These are phyloP conservation scores for Girardia tigrina DNA, from an alignment of 2,888 invertebrate species.

Conservation along the genomic window DNA sequence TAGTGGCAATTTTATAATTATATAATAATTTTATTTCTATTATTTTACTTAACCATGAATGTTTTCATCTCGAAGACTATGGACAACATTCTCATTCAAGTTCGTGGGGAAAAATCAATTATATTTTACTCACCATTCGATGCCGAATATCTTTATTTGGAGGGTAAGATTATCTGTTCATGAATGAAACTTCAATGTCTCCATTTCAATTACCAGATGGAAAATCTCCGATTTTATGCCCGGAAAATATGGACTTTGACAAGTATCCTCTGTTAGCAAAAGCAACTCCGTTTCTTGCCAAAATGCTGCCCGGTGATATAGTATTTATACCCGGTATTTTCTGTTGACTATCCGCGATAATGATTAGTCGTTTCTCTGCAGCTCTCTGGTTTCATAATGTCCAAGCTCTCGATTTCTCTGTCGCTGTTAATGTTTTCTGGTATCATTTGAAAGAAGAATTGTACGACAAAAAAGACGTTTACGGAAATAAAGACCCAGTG, in stretches of 20 bases:
- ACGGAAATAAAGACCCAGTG: conserved; percentile 54
- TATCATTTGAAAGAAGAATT: conserved; percentile 49
- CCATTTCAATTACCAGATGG: background rate
- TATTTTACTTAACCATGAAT: too few relatives aligned
- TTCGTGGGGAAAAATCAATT: conserved; percentile 52
- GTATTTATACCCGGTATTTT: conserved; percentile 24
- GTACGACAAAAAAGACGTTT: conserved; percentile 54
- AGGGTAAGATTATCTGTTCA: conserved; percentile 45
- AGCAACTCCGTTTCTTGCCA: background rate
- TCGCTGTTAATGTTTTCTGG: conserved; percentile 56
- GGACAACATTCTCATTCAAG: conserved; percentile 55
- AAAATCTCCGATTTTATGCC: conserved; percentile 6
- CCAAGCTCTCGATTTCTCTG: conserved; percentile 51
- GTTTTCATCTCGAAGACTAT: too few relatives aligned
- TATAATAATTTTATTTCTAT: too few relatives aligned
- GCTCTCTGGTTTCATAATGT: conserved; percentile 57
- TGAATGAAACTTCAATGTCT: too few relatives aligned
- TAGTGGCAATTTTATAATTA: too few relatives aligned
- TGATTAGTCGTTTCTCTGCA: conserved; percentile 37
- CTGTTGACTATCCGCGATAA: background rate
- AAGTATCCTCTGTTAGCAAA: background rate
- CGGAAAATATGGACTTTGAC: background rate
- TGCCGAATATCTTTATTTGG: conserved; percentile 52
- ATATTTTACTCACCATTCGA: conserved; percentile 53
- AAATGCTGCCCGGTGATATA: background rate